Evolutionary conservation across 2,113 vertebrate species (phyloP), one percentile per base, ranked within the genome.

Genomic region (Hydropotes inermis): DNA sequence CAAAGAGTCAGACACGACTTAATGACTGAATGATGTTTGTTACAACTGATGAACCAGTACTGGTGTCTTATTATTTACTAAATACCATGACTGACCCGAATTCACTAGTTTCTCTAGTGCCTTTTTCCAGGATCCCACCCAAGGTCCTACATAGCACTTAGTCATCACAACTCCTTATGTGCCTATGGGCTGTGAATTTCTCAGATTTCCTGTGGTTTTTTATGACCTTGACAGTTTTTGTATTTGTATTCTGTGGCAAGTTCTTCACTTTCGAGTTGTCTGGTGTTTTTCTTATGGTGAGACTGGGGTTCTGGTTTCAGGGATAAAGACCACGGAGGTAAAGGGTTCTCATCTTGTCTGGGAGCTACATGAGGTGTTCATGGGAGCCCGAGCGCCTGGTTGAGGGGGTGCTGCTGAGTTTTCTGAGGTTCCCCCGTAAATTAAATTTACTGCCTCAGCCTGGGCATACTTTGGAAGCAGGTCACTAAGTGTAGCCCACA

Each of bases 401-500:
- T 2, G 33, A 25, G 39, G 17, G 0, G 0, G 7, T n/a, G 33
- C 57, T 1, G 3, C 5, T 36, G 43, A 45, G 43, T 45, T 45
- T 45, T 45, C 43, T 45, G 61, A 57, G 64, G 17, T 84, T 7
- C 55, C 57, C 79, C 45, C 39, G 17, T 54, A 54, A 54, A 54
- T 8, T 7, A n/a, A 14, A 67, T 39, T 16, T 1, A 50, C 76
- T 5, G 33, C 9, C 23, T 36, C 83, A 5, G 60, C 17, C 45
- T 1, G 52, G 19, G 47, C 39, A 47, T 1, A 19, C 76, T 47
- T 28, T 2, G 27, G 76, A 19, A 82, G 76, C 25, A 23, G 3
- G 50, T 95, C 64, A 27, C 33, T 70, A 39, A 9, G 79, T 7
- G 3, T 2, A 14, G 8, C 54, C 86, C 58, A 23, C 10, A 15